Conservation (phyloP, 2,113 vertebrate species). For the Cranoglanis bouderius region DNA sequence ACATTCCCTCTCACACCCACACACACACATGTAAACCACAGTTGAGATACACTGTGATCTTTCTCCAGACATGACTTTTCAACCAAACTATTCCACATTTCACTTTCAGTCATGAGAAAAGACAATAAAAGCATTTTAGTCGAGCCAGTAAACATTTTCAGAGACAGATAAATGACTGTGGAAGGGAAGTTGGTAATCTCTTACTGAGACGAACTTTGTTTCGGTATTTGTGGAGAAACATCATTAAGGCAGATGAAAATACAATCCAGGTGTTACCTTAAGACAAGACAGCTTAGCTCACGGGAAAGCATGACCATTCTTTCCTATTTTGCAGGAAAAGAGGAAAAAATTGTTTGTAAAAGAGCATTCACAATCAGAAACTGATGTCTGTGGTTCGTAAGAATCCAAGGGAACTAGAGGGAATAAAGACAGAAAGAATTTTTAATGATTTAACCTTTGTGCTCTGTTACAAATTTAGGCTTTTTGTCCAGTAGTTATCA, state of each 20-base stretch:
- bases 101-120: slow-evolving; percentile 18
- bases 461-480: background rate
- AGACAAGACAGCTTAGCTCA: slow-evolving; percentile 14
- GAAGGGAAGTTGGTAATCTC: slow-evolving; percentile 31
- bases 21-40: slow-evolving; percentile 6
- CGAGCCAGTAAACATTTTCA: slow-evolving; percentile 24
- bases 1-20: slow-evolving; percentile 13
- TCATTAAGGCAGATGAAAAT: slow-evolving; percentile 45
- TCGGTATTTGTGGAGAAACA: slow-evolving; percentile 37
- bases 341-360: background rate
- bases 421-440: slow-evolving; percentile 4
- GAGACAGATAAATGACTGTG: slow-evolving; percentile 37
- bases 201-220: slow-evolving; percentile 33
- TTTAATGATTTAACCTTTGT: background rate
- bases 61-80: slow-evolving; percentile 14
- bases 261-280: slow-evolving; percentile 37
- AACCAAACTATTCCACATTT: slow-evolving; percentile 41
- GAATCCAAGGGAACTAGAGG: background rate
- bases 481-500: background rate
- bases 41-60: background rate
- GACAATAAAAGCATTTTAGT: slow-evolving; percentile 30
- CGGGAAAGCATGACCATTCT: slow-evolving; percentile 28
- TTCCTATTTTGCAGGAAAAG: slow-evolving; percentile 39
- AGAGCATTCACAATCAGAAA: slow-evolving; percentile 44
- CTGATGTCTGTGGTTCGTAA: slow-evolving; percentile 29